Evolutionary conservation across 2,113 vertebrate species (phyloP), one percentile per base, ranked within the genome.

Genomic region (Nothocercus nigrocapillus): DNA sequence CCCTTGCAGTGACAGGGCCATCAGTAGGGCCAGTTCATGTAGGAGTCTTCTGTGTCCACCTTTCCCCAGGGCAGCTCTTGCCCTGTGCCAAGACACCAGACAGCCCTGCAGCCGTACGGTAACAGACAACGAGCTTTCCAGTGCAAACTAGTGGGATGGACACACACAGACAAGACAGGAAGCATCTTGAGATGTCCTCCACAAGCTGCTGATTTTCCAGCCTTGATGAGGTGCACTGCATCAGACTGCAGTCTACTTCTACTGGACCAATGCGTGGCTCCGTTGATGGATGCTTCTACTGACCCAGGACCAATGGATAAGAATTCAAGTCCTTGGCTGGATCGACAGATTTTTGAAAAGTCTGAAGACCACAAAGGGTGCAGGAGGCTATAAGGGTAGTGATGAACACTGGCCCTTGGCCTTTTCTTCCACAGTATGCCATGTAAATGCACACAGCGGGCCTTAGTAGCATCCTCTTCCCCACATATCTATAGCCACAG

Each of bases 41-140:
- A 76, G 62, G 27, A 79, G 24, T 68, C 21, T 20, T 49, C 54
- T 56, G 58, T 56, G 34, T 38, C 67, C 9, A 5, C 45, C 28
- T 30, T 5, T 28, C 77, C 58, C 70, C 32, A 22, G 51, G 63
- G 34, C 0, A 7, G 40, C 47, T 36, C 40, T 64, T 3, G 0
- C 28, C 66, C 5, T 5, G 1, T 5, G 9, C 32, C 0, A 0
- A 1, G 10, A 22, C 36, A 42, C n/a, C 58, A 14, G 3, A 44
- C n/a, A 90, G 82, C 30, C 80, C 49, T 47, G 14, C 2, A 1
- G 36, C 11, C 13, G 28, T 7, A 53, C 11, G 15, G 25, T 54
- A 27, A 28, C 25, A 14, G 53, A 27, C 53, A 54, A 7, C 9
- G 27, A 56, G 15, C 53, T 30, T 34, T 49, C 54, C 38, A 38